These are phyloP conservation scores for Bradypus variegatus DNA, from an alignment of 2,797 vertebrate genomes.

Conservation along the genomic window DNA sequence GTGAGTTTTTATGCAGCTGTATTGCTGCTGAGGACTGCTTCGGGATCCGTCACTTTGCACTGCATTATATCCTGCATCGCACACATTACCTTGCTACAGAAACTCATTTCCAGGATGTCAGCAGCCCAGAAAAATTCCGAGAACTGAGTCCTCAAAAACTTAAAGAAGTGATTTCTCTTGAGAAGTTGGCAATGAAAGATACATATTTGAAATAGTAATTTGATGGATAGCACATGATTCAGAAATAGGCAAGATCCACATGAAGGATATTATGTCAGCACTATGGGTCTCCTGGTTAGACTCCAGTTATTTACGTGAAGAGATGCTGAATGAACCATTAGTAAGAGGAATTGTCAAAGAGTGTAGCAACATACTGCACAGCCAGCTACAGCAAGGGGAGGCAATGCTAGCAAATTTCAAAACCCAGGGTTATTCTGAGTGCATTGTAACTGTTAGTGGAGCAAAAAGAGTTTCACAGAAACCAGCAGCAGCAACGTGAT, in stretches of 20 bases:
- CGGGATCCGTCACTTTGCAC: constrained; percentile 93
- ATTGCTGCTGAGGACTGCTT: constrained; percentile 97
- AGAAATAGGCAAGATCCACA: constrained; percentile 91
- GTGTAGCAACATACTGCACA: constrained; percentile 84
- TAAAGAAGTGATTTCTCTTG: constrained; percentile 90
- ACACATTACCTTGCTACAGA: constrained; percentile 93
- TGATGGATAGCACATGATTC: constrained; percentile 91
- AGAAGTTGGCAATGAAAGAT: constrained; percentile 95
- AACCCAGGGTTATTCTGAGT: constrained; percentile 96
- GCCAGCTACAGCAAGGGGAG: constrained; percentile 84
- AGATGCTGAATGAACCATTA: constrained; percentile 90
- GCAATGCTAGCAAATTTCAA: constrained; percentile 93
- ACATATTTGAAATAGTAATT: constrained; percentile 93
- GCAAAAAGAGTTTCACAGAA: constrained; percentile 89
- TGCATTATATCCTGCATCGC: constrained; percentile 95
- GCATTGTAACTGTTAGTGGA: constrained; percentile 92
- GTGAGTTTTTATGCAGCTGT: constrained; percentile 96
- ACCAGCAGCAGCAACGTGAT: constrained; percentile 85
- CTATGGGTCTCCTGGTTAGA: constrained; percentile 95
- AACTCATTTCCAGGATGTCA: constrained; percentile 95
- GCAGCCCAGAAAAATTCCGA: constrained; percentile 89
- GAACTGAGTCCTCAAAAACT: constrained; percentile 88
- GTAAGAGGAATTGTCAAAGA: constrained; percentile 94
- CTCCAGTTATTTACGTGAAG: constrained; percentile 86
- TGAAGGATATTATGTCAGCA: constrained; percentile 96